A percentile compares a stretch with the other conserved stretches of the same genome.
Conservation (phyloP, 1,140 invertebrate species). For the Condylostylus longicornis region DNA sequence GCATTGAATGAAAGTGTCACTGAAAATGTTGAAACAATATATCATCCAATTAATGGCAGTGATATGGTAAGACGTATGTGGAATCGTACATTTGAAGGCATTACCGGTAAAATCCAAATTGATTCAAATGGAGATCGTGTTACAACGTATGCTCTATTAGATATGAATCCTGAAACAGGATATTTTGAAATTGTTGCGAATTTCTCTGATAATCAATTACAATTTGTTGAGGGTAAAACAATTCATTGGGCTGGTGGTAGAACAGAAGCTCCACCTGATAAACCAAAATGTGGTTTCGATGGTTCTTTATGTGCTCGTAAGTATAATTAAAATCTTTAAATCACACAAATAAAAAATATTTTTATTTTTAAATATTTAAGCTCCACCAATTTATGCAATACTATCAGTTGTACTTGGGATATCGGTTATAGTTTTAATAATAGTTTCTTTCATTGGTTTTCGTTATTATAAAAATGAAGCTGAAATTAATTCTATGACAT, state of each 20-base stretch:
- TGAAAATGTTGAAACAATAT: conserved; percentile 42
- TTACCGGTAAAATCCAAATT: conserved; percentile 82
- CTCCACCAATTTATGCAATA: conserved; percentile 71
- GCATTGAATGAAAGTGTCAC: conserved; percentile 74
- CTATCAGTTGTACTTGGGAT: conserved; percentile 69
- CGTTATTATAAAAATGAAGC: conserved; percentile 86
- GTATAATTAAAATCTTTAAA: conserved; percentile 30
- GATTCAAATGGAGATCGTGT: conserved; percentile 79
- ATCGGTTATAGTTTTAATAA: conserved; percentile 56
- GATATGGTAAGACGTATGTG: conserved; percentile 73
- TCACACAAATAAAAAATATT: background rate
- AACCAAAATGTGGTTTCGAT: conserved; percentile 84
- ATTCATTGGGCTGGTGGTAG: conserved; percentile 81
- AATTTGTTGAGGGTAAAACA: conserved; percentile 47
- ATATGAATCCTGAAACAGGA: conserved; percentile 69
- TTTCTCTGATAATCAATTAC: conserved; percentile 34
- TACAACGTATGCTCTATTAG: conserved; percentile 77
- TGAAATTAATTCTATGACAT: conserved; percentile 89
- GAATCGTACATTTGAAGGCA: conserved; percentile 68
- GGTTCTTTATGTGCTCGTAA: conserved; percentile 68
- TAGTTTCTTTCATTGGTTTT: conserved; percentile 46
- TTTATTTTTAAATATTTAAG: conserved; percentile 27
- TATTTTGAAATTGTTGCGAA: conserved; percentile 53
- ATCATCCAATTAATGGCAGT: conserved; percentile 38
- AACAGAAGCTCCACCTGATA: conserved; percentile 59